Evolutionary conservation across 2,113 vertebrate genomes (phyloP).

Genomic region (Phyllostomus hastatus): DNA sequence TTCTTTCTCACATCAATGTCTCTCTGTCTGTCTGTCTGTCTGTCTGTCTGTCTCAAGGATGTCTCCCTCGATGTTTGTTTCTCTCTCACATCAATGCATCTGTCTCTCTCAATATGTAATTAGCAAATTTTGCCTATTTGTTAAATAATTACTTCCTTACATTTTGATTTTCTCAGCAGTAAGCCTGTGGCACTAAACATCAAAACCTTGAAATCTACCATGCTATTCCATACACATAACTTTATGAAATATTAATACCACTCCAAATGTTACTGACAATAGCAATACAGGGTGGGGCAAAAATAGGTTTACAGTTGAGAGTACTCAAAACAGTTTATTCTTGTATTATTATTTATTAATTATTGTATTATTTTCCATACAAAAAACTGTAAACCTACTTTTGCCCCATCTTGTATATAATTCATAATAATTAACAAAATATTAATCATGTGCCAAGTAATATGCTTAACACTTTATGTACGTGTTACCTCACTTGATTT

Average conservation of each 20-base stretch:
- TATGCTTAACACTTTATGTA: not conserved
- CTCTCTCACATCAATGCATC: too few species aligned
- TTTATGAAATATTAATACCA: not conserved
- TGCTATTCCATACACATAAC: not conserved
- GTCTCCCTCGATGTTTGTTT: too few species aligned
- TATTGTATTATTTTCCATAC: not conserved
- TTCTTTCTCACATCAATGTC: too few species aligned
- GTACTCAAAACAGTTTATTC: not conserved
- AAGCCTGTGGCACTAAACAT: not conserved
- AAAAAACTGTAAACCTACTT: not conserved
- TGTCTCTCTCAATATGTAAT: too few species aligned
- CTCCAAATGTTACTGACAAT: not conserved
- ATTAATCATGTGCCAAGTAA: not conserved
- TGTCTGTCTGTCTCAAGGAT: too few species aligned
- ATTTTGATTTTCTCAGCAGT: not conserved
- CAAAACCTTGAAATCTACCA: not conserved
- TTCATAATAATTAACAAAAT: not conserved
- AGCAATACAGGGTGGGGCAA: not conserved
- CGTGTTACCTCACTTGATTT: not conserved
- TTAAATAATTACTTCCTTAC: not conserved
- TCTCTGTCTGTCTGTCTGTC: too few species aligned
- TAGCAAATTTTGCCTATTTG: not conserved
- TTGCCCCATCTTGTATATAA: not conserved
- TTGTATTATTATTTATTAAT: not conserved
- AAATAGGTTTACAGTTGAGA: not conserved